Conservation (phyloP, 2,113 vertebrate species). For the Isurus oxyrinchus region DNA sequence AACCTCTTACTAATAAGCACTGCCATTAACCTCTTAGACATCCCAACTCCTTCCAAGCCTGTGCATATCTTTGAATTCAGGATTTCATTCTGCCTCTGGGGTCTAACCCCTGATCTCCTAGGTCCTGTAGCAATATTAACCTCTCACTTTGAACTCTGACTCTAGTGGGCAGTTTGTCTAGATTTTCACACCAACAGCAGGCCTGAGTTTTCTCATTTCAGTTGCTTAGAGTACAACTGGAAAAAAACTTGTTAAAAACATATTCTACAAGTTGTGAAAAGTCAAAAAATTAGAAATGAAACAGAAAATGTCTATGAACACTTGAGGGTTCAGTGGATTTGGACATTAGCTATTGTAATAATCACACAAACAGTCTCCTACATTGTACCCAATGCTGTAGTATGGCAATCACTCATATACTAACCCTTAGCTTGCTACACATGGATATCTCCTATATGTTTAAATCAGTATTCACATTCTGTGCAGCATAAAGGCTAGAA, state of each 20-base stretch:
- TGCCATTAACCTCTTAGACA: neutral
- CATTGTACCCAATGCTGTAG: neutral
- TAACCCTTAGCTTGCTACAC: neutral
- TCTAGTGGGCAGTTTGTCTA: neutral
- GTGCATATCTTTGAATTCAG: neutral
- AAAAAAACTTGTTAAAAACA: neutral
- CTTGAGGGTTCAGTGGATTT: neutral
- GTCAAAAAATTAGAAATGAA: neutral
- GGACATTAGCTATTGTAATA: neutral
- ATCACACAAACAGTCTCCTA: neutral
- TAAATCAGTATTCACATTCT: neutral
- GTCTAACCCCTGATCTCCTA: neutral
- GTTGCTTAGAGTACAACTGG: neutral
- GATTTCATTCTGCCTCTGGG: neutral
- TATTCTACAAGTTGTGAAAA: neutral
- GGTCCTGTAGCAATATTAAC: neutral
- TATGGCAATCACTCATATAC: neutral
- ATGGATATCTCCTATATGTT: neutral
- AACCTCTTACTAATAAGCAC: neutral
- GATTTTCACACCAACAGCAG: neutral
- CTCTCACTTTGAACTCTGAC: neutral
- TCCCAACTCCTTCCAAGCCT: neutral
- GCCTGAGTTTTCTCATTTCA: neutral
- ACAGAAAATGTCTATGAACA: neutral
- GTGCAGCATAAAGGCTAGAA: neutral